A percentile compares a stretch with the other conserved stretches of the same genome.
Conservation (phyloP, 2,113 vertebrate genomes). For the Turdus rufiventris region DNA sequence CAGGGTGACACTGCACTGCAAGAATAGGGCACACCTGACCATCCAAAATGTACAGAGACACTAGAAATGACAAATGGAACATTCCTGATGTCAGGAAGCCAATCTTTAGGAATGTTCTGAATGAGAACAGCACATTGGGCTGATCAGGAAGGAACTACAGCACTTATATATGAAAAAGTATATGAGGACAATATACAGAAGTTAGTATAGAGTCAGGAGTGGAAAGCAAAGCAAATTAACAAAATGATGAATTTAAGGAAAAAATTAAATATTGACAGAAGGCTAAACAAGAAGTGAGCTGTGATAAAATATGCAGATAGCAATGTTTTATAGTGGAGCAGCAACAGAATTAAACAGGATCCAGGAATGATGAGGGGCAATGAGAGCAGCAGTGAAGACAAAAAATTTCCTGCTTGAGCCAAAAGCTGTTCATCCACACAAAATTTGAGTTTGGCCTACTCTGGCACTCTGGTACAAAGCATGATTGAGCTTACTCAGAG, state of each 20-base stretch:
- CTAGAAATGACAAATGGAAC: background rate
- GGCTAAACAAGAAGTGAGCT: background rate
- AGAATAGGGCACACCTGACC: background rate
- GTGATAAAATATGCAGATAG: background rate
- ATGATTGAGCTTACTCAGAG: background rate
- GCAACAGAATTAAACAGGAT: background rate
- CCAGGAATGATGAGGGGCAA: background rate
- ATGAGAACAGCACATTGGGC: background rate
- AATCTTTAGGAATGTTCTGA: background rate
- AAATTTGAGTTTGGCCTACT: background rate
- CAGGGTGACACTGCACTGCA: accelerated
- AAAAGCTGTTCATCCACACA: background rate
- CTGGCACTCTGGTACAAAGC: background rate
- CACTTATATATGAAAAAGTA: background rate
- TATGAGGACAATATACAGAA: background rate
- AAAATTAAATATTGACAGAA: background rate
- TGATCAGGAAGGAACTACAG: background rate
- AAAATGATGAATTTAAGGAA: background rate
- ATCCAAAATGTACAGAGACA: background rate
- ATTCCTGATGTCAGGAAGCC: background rate
- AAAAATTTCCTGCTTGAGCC: background rate
- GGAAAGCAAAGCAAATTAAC: background rate
- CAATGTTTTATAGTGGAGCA: background rate
- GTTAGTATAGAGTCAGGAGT: background rate
- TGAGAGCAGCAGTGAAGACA: background rate